A percentile compares a stretch with the other conserved stretches of the same genome.
Evolutionary conservation across 2,888 invertebrate species (phyloP).

Genomic region (Xylota segnis): DNA sequence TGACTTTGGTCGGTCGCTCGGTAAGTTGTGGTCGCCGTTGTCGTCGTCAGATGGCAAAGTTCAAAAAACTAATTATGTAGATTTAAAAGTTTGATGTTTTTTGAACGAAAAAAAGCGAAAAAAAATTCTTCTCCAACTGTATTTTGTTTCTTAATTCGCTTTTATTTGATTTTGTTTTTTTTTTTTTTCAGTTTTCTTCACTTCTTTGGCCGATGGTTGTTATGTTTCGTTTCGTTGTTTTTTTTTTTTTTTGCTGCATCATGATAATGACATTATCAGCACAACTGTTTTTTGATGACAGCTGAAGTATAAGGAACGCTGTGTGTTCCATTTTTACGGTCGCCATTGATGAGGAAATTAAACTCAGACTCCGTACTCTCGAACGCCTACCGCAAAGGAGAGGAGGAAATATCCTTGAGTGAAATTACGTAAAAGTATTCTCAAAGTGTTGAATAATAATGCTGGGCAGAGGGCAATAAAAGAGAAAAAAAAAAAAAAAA

Average conservation of each 20-base stretch:
- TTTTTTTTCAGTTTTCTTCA: background rate
- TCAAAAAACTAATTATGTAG: conserved; percentile 73
- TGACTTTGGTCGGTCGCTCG: background rate
- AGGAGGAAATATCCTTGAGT: background rate
- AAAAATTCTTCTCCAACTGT: conserved; percentile 40
- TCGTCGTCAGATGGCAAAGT: conserved; percentile 56
- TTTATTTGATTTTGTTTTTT: conserved; percentile 44
- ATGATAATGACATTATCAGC: conserved; percentile 63
- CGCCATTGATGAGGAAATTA: conserved; percentile 50
- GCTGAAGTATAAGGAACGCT: background rate
- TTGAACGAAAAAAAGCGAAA: conserved; percentile 1
- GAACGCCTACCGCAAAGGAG: background rate
- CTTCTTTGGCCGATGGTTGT: background rate
- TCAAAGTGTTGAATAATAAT: conserved; percentile 41
- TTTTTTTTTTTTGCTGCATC: conserved; percentile 47
- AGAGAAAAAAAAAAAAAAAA: background rate
- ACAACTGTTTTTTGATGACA: conserved; percentile 61
- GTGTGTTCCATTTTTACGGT: conserved; percentile 37
- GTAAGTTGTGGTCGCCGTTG: background rate
- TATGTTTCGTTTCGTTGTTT: background rate
- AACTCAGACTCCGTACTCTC: conserved; percentile 4
- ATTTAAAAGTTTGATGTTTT: conserved; percentile 62
- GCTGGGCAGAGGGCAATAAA: conserved; percentile 13
- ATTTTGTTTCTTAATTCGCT: conserved; percentile 46
- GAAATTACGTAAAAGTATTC: background rate